These are phyloP conservation scores for Smutsia gigantea DNA, from an alignment of 2,797 vertebrate species.

Conservation along the genomic window DNA sequence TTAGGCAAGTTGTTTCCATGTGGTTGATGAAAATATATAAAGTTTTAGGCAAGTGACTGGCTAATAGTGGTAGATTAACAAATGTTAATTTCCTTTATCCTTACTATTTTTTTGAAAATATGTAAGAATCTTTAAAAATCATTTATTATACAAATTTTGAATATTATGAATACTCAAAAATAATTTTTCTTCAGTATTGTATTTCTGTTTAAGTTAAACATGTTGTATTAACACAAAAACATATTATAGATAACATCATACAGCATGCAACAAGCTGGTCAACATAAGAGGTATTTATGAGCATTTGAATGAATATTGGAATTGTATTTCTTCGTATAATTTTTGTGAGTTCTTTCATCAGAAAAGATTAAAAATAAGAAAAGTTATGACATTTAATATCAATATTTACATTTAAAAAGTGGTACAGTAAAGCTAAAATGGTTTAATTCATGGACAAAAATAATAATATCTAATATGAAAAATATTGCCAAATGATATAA, in stretches of 20 bases:
- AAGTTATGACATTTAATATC: background rate
- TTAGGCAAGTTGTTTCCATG: background rate
- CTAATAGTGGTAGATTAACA: background rate
- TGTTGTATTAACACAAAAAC: background rate
- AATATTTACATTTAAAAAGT: background rate
- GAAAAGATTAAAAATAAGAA: constrained; percentile 21
- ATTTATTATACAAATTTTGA: background rate
- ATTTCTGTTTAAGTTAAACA: background rate
- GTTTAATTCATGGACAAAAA: background rate
- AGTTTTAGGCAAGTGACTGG: background rate
- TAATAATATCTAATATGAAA: background rate
- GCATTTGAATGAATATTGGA: background rate
- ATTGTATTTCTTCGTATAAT: background rate
- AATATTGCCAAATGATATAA: background rate
- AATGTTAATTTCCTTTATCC: background rate
- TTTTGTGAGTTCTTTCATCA: background rate
- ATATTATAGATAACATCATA: background rate
- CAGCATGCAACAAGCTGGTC: background rate
- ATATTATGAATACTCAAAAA: background rate
- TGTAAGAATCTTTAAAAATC: background rate
- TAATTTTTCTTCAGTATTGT: background rate
- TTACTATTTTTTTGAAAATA: background rate
- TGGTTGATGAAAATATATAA: background rate
- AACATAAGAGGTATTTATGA: background rate
- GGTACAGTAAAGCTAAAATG: background rate